Conservation (phyloP, 2,888 invertebrate species). For the Sepioteuthis lessoniana region DNA sequence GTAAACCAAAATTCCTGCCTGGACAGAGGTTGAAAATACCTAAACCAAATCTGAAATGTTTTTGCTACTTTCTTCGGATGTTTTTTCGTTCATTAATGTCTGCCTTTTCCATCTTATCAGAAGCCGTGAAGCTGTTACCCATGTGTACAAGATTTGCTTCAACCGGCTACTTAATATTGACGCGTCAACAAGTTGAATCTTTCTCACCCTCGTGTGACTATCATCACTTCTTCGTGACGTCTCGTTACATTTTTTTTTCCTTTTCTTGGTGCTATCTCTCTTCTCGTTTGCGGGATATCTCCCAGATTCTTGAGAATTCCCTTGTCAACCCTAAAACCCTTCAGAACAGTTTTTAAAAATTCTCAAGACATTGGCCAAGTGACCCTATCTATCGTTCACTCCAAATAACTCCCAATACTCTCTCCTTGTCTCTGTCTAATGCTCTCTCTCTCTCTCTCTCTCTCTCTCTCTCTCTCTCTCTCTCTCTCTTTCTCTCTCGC, state of each 20-base stretch:
- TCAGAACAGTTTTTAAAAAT: neutral
- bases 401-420: neutral
- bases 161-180: neutral
- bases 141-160: neutral
- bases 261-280: neutral
- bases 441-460: slow-evolving; percentile 25
- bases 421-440: no score
- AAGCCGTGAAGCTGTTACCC: neutral
- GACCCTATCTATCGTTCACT: neutral
- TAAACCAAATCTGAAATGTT: no score
- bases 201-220: neutral
- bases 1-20: no score
- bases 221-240: neutral
- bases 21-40: no score
- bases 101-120: neutral
- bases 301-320: no score
- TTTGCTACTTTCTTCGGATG: no score
- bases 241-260: neutral
- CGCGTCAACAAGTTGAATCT: neutral
- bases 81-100: neutral
- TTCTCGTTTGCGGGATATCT: neutral
- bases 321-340: no score
- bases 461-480: neutral
- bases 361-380: neutral
- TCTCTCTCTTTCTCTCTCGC: neutral